Percentiles rank a stretch among this genome's conserved stretches.
These are phyloP conservation scores for Cistogaster globosa DNA, from an alignment of 2,888 invertebrate genomes.

Conservation along the genomic window DNA sequence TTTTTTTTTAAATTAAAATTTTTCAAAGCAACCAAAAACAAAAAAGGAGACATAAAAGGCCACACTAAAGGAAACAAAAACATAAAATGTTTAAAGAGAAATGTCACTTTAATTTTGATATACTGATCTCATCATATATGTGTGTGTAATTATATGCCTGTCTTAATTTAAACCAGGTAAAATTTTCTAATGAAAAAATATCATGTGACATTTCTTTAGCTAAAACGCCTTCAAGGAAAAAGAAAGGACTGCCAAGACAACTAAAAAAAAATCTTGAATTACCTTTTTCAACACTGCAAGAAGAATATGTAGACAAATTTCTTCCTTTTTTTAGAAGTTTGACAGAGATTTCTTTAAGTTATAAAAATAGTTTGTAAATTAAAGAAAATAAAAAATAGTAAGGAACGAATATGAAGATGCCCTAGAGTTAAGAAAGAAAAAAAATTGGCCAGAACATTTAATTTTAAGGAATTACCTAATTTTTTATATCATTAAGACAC, in stretches of 20 bases:
- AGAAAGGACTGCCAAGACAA: conserved; percentile 18
- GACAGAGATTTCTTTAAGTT: conserved; percentile 25
- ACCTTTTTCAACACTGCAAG: conserved; percentile 37
- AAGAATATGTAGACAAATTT: conserved; percentile 13
- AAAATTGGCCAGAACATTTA: too few species aligned
- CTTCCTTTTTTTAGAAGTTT: neutral
- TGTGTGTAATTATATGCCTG: neutral
- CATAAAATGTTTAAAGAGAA: conserved; percentile 8
- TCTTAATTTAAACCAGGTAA: conserved; percentile 42
- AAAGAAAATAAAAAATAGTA: neutral
- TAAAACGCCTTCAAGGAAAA: conserved; percentile 42
- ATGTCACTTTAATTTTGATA: conserved; percentile 48
- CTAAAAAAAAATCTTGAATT: conserved; percentile 70
- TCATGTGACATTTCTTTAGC: conserved; percentile 54
- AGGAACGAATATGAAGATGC: too few species aligned
- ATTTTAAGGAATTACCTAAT: too few species aligned
- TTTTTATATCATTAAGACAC: too few species aligned
- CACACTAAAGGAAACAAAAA: conserved; percentile 6
- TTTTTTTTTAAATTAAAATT: conserved; percentile 2
- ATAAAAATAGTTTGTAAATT: neutral
- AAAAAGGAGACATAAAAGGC: conserved; percentile 4
- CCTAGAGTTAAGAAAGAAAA: too few species aligned
- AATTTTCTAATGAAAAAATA: conserved; percentile 53
- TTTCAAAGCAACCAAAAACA: neutral
- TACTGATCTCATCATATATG: neutral